Evolutionary conservation across 2,797 vertebrate species (phyloP).

Genomic region (Chlorospingus semifuscus): DNA sequence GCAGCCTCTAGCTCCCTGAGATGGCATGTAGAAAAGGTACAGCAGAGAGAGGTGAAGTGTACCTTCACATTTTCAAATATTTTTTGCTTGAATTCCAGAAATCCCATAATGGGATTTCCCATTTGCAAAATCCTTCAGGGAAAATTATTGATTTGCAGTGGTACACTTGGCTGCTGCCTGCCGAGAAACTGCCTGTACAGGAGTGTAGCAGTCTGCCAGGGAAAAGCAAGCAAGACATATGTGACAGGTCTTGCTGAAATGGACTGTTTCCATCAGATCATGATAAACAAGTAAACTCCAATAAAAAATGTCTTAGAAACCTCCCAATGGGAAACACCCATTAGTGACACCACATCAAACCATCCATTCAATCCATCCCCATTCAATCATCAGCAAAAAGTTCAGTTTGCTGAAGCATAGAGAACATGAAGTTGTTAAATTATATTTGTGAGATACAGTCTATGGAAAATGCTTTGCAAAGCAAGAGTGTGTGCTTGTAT

Average conservation of each 20-base stretch:
- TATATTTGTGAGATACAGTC: not conserved
- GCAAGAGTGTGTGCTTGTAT: not conserved
- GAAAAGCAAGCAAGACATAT: not conserved
- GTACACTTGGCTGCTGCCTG: not conserved
- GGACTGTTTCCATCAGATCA: not conserved
- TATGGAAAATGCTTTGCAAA: conserved; percentile 1
- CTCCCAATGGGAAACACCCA: not conserved
- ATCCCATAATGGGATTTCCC: not conserved
- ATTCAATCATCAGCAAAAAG: not conserved
- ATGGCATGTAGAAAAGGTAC: not conserved
- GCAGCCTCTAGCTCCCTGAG: not conserved
- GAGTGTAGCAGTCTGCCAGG: not conserved
- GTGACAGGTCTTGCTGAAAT: conserved; percentile 5
- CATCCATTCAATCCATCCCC: not conserved
- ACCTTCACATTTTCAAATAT: not conserved
- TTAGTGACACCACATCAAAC: not conserved
- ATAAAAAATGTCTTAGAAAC: not conserved
- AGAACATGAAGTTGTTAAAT: not conserved
- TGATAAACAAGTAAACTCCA: not conserved
- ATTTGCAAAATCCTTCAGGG: not conserved
- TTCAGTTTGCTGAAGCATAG: not conserved
- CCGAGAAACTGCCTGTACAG: not conserved
- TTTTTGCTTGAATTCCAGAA: not conserved
- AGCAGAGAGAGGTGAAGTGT: not conserved
- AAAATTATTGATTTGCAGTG: not conserved